Percentiles rank a stretch among this genome's conserved stretches.
Evolutionary conservation across 2,888 invertebrate species (phyloP).

Genomic region (Holacanthella duospinosa): DNA sequence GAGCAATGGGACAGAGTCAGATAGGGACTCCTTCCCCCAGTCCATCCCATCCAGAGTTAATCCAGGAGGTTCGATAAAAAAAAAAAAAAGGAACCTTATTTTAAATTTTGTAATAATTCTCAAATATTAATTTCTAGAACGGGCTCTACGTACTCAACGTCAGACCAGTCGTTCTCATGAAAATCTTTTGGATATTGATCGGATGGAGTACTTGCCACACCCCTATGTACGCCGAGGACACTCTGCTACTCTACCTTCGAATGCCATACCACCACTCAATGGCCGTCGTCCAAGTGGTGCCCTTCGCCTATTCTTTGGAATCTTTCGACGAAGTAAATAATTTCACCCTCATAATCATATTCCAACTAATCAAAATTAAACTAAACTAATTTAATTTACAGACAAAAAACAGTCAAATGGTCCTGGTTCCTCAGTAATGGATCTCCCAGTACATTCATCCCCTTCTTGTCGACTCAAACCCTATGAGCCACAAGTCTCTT

Average conservation of each 20-base stretch:
- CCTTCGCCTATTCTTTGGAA: neutral
- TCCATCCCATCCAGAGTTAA: neutral
- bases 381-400: neutral
- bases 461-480: neutral
- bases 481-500: neutral
- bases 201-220: conserved; percentile 27
- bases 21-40: neutral
- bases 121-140: conserved; percentile 1
- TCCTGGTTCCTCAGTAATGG: neutral
- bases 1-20: neutral
- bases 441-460: neutral
- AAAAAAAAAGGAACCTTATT: too few relatives aligned
- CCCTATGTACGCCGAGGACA: conserved; percentile 30
- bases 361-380: neutral
- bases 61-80: neutral
- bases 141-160: neutral
- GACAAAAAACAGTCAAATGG: neutral
- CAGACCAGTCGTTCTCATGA: conserved; percentile 31
- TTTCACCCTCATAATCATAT: neutral
- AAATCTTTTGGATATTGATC: conserved; percentile 32
- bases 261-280: conserved; percentile 29
- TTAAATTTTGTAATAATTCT: neutral
- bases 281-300: conserved; percentile 24
- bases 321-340: conserved; percentile 5
- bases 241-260: conserved; percentile 32